phyloP scores from a whole-genome alignment of 2,888 invertebrate genomes.

The Plusia festucae region DNA sequence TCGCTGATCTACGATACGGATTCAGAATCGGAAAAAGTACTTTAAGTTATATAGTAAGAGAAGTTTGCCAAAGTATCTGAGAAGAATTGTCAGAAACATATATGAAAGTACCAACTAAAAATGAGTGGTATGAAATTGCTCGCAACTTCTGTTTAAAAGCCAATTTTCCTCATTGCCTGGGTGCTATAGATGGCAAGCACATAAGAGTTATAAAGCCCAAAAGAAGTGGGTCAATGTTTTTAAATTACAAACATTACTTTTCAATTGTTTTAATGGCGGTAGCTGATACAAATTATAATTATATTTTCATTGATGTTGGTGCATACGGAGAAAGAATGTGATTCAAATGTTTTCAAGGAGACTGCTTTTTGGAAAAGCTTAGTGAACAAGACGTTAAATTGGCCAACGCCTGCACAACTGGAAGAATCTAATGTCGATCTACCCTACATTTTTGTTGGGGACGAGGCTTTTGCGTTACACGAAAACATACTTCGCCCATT shows the following conservation, averaged over 20 bases:
- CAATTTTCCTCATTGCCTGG: slow-evolving; percentile 16
- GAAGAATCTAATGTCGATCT: neutral
- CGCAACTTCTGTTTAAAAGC: slow-evolving; percentile 26
- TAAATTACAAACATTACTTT: slow-evolving; percentile 20
- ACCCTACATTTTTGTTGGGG: slow-evolving; percentile 26
- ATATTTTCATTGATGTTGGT: slow-evolving; percentile 24
- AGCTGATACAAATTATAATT: slow-evolving; percentile 22
- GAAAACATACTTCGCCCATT: slow-evolving; percentile 34
- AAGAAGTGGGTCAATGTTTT: slow-evolving; percentile 32
- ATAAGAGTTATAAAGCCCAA: slow-evolving; percentile 49
- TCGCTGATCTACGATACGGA: slow-evolving; percentile 23
- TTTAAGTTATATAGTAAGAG: slow-evolving; percentile 46
- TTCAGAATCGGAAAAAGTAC: slow-evolving; percentile 52
- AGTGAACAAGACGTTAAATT: slow-evolving; percentile 44
- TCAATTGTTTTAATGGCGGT: slow-evolving; percentile 23
- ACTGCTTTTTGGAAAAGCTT: slow-evolving; percentile 53
- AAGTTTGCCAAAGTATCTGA: slow-evolving; percentile 35
- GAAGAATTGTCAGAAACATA: slow-evolving; percentile 43
- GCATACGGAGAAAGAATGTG: slow-evolving; percentile 55
- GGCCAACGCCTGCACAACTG: slow-evolving; percentile 43
- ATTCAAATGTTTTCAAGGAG: slow-evolving; percentile 53
- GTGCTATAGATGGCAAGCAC: slow-evolving; percentile 56
- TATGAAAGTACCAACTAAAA: slow-evolving; percentile 43
- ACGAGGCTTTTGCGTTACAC: slow-evolving; percentile 38
- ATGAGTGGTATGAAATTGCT: slow-evolving; percentile 40